A percentile compares a stretch with the other conserved stretches of the same genome.
These are phyloP conservation scores for Corella eumyota DNA, from an alignment of 23 tunicate genomes.

Conservation along the genomic window DNA sequence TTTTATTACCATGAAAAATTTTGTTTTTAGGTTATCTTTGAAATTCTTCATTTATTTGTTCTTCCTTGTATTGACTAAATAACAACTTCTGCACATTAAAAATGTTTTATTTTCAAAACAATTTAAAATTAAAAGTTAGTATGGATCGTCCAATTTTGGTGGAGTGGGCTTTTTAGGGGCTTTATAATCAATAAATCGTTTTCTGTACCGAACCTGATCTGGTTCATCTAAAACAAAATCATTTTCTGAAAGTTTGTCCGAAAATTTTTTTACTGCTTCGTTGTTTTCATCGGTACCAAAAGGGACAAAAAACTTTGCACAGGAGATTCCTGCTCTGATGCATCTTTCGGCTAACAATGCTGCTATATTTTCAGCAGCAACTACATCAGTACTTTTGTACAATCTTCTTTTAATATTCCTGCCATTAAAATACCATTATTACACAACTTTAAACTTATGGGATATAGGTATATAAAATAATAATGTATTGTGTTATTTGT, in stretches of 20 bases:
- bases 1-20: not conserved
- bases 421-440: not conserved
- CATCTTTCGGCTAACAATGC: constrained; percentile 40
- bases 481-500: not conserved
- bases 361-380: constrained; percentile 38
- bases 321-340: constrained; percentile 60
- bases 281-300: not conserved
- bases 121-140: too few species aligned
- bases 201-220: constrained; percentile 1
- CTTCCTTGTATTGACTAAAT: constrained; percentile 8
- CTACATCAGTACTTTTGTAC: constrained; percentile 43
- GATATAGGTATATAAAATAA: too few species aligned
- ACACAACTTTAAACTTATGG: not conserved
- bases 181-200: not conserved
- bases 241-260: constrained; percentile 4
- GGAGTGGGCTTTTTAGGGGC: constrained; percentile 6
- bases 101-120: too few species aligned
- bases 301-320: constrained; percentile 28
- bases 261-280: constrained; percentile 18
- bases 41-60: constrained; percentile 45
- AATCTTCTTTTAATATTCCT: constrained; percentile 39
- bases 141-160: constrained; percentile 13
- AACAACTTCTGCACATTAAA: not conserved
- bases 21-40: constrained; percentile 44
- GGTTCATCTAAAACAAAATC: constrained; percentile 61